Base-by-base conservation (phyloP, 1,140 invertebrate genomes). In the Anastrepha ludens region DNA sequence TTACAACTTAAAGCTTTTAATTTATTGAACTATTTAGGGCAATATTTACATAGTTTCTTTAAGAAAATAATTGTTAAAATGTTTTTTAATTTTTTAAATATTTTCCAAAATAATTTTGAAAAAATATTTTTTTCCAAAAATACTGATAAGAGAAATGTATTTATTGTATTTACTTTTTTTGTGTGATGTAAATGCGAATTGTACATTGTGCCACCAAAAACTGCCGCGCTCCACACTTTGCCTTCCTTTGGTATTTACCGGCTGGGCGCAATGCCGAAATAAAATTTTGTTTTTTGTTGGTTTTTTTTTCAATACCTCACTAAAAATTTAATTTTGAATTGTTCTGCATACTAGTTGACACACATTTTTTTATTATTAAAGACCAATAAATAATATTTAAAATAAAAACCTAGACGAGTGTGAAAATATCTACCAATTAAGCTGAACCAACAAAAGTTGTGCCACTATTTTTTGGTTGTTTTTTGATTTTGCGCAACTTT, bases 321-420 rank as follows among this genome's bases (percentile, higher is more conserved):
- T 58, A 81, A 81, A 81, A 81, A 50, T 81, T 81, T 81, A 81
- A 81, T 81, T 81, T 81, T 81, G 74, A 81, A 81, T 81, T 81
- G 74, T 81, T 81, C 11, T 4, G 74, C 47, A 81, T 55, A 58
- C 74, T 81, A 81, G 47, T 81, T 55, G 20, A 55, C n/a, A 55
- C 17, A 20, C 3, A 55, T 20, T 20, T 58, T 58, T 58, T 39
- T 81, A 50, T n/a, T 7, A 29, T 20, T 13, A 74, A 7, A 67
- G 7, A 39, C 13, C 6, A 74, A 74, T 44, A 20, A 29, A 50
- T 47, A 41, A 44, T n/a, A 74, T 5, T 47, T 11, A 74, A 5
- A 74, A 74, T 47, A n/a, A 44, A 29, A 29, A 29, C 29, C 29
- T 29, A 29, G 29, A 29, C 29, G 29, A 1, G 29, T 29, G 13